These are phyloP conservation scores for Eulemur albifrons DNA, from an alignment of 2,797 vertebrate species.

Conservation along the genomic window DNA sequence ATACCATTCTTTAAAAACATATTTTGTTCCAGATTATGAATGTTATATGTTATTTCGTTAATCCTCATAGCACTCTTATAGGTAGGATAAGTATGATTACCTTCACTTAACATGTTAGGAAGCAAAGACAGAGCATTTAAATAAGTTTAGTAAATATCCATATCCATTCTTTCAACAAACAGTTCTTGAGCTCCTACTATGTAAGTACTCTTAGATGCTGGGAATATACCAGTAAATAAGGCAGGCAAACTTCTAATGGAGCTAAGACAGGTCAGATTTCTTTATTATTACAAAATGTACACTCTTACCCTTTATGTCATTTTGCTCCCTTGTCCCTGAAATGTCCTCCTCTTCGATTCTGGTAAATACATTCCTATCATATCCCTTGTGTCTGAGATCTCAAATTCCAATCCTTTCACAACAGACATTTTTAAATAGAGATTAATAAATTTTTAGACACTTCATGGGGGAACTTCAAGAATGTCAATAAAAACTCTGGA, in stretches of 20 bases:
- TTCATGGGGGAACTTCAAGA: neutral
- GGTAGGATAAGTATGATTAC: neutral
- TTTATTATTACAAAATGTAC: neutral
- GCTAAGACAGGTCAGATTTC: neutral
- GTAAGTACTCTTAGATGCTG: neutral
- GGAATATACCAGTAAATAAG: neutral
- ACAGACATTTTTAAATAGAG: neutral
- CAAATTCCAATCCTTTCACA: neutral
- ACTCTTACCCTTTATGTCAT: neutral
- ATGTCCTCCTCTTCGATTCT: neutral
- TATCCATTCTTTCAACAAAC: neutral
- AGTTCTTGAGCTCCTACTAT: neutral
- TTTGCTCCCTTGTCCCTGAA: neutral
- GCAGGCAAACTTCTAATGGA: neutral
- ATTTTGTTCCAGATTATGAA: neutral
- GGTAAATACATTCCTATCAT: accelerated
- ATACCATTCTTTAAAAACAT: neutral
- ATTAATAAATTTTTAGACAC: neutral
- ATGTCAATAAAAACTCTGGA: neutral
- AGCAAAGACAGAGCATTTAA: neutral
- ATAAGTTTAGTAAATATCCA: neutral
- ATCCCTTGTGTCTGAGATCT: neutral
- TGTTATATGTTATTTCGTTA: neutral
- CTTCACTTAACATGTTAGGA: neutral
- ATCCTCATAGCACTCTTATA: neutral